A percentile compares a stretch with the other conserved stretches of the same genome.
Conservation (phyloP, 2,113 vertebrate species). For the Bostrychus sinensis region DNA sequence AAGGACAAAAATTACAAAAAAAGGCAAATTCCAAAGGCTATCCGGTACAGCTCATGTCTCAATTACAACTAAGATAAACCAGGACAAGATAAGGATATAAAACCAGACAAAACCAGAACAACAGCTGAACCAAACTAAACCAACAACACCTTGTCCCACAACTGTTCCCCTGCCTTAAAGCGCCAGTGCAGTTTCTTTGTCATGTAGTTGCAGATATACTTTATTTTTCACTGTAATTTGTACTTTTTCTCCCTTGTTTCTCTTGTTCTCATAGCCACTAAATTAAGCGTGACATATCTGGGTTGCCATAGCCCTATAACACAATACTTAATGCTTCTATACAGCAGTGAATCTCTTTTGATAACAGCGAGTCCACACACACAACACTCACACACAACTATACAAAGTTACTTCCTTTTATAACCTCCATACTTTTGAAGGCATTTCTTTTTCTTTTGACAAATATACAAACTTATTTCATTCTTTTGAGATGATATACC, state of each 20-base stretch:
- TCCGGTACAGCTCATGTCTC: too few species aligned
- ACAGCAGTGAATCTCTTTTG: conserved; percentile 48
- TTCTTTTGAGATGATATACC: conserved; percentile 36
- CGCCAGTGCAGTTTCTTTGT: conserved; percentile 24
- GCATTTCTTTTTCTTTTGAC: conserved; percentile 26
- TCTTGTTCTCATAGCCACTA: conserved; percentile 67
- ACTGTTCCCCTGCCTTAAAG: background rate
- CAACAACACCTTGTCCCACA: background rate
- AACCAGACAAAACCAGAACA: too few species aligned
- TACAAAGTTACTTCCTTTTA: conserved; percentile 28
- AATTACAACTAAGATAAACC: too few species aligned
- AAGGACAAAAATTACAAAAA: too few species aligned
- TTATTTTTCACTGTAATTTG: conserved; percentile 58
- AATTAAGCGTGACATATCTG: conserved; percentile 77
- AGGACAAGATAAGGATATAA: too few species aligned
- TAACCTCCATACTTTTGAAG: conserved; percentile 36
- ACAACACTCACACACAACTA: too few species aligned
- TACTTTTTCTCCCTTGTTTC: conserved; percentile 27
- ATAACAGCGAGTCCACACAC: conserved; percentile 49
- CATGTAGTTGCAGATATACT: conserved; percentile 40
- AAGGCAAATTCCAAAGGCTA: too few species aligned
- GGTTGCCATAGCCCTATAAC: conserved; percentile 70
- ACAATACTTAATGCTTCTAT: conserved; percentile 58
- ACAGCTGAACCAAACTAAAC: too few species aligned
- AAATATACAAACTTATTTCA: conserved; percentile 21